A percentile compares a stretch with the other conserved stretches of the same genome.
Evolutionary conservation across 2,113 vertebrate species (phyloP).

Genomic region (Syngnathus floridae): DNA sequence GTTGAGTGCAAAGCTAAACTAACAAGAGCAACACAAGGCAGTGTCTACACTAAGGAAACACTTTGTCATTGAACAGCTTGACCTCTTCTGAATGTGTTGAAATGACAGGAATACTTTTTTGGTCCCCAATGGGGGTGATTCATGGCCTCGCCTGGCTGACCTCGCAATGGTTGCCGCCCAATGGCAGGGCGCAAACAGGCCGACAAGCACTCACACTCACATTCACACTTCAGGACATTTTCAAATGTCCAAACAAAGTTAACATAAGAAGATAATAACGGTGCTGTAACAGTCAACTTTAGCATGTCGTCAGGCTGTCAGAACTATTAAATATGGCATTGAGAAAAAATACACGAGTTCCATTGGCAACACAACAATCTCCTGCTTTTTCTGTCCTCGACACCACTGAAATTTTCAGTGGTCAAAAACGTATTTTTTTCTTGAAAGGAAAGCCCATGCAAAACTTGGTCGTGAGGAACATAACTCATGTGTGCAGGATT

Average conservation of each 20-base stretch:
- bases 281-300: neutral
- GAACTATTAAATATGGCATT: constrained; percentile 38
- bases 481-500: neutral
- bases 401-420: neutral
- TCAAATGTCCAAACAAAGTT: too few species aligned
- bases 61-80: neutral
- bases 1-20: constrained; percentile 40
- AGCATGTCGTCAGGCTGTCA: neutral
- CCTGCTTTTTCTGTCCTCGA: neutral
- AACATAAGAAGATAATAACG: neutral
- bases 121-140: too few species aligned
- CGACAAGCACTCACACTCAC: too few species aligned
- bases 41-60: constrained; percentile 30
- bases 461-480: neutral
- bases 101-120: neutral
- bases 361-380: constrained; percentile 39
- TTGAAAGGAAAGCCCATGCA: neutral
- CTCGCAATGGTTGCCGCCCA: neutral
- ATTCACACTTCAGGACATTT: too few species aligned
- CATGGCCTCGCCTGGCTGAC: neutral
- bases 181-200: too few species aligned
- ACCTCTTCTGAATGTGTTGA: neutral
- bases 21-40: constrained; percentile 43
- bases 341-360: constrained; percentile 24
- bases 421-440: neutral